Evolutionary conservation across 2,113 vertebrate species (phyloP).

Genomic region (Bombycilla garrulus): DNA sequence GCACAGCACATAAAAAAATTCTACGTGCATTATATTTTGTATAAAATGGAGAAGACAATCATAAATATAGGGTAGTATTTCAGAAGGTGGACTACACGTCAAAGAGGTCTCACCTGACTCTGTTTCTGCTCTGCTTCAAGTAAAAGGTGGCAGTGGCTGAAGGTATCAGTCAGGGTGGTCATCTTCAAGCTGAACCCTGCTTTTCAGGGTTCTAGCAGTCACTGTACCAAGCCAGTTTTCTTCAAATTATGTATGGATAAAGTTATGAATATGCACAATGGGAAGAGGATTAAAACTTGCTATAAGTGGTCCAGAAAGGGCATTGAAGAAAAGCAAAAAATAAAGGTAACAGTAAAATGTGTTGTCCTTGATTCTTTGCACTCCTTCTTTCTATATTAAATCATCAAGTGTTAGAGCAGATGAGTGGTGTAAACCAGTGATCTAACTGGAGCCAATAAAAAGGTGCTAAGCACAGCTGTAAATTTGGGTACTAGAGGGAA

Average conservation of each 20-base stretch:
- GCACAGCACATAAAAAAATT: background rate
- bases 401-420: background rate
- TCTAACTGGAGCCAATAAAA: background rate
- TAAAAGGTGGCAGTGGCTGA: background rate
- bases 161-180: background rate
- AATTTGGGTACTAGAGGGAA: background rate
- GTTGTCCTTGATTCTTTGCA: background rate
- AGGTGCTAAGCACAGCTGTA: background rate
- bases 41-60: background rate
- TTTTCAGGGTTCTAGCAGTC: background rate
- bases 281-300: background rate
- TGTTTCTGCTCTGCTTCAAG: background rate
- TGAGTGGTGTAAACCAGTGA: background rate
- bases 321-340: background rate
- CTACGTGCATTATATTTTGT: background rate
- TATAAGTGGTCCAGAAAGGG: background rate
- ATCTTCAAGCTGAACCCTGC: background rate
- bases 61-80: background rate
- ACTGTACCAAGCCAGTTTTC: background rate
- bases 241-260: background rate
- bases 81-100: background rate
- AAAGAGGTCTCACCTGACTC: background rate
- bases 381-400: background rate
- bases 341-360: background rate
- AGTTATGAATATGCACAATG: background rate